Conservation (phyloP, 2,113 vertebrate species). For the Girardinichthys multiradiatus region DNA sequence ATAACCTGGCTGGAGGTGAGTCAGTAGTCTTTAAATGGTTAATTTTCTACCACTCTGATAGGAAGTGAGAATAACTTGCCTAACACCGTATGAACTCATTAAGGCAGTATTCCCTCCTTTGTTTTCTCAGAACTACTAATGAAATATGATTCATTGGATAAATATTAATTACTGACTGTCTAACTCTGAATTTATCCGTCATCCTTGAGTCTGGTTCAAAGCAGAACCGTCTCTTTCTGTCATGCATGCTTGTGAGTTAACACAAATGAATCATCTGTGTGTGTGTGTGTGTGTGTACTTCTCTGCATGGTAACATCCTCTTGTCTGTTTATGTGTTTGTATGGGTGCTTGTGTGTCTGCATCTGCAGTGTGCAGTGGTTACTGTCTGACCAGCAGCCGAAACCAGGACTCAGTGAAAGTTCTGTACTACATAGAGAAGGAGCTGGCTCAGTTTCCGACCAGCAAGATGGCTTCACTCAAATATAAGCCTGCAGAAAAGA, state of each 20-base stretch:
- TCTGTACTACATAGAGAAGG: slow-evolving; percentile 93
- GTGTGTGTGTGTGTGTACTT: background rate
- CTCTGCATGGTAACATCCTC: background rate
- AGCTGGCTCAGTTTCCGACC: slow-evolving; percentile 89
- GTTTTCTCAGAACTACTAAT: background rate
- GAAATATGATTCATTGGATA: background rate
- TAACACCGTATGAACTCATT: background rate
- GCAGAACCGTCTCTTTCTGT: slow-evolving; percentile 2
- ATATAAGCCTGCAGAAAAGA: slow-evolving; percentile 84
- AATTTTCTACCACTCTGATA: background rate
- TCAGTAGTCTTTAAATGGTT: background rate
- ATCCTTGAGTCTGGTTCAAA: slow-evolving; percentile 2
- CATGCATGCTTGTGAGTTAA: slow-evolving; percentile 33
- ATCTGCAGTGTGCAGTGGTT: slow-evolving; percentile 87
- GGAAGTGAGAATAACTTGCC: background rate
- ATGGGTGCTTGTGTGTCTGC: slow-evolving; percentile 43
- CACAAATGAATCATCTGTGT: background rate
- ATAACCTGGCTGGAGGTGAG: slow-evolving; percentile 77
- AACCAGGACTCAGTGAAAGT: slow-evolving; percentile 92
- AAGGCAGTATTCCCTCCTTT: background rate
- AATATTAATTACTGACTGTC: slow-evolving; percentile 3
- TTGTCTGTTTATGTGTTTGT: slow-evolving; percentile 14
- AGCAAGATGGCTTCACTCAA: slow-evolving; percentile 85
- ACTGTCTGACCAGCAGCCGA: slow-evolving; percentile 90
- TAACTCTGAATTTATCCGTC: slow-evolving; percentile 41